phyloP scores from a whole-genome alignment of 2,113 vertebrate genomes.

The Lagopus leucura region DNA sequence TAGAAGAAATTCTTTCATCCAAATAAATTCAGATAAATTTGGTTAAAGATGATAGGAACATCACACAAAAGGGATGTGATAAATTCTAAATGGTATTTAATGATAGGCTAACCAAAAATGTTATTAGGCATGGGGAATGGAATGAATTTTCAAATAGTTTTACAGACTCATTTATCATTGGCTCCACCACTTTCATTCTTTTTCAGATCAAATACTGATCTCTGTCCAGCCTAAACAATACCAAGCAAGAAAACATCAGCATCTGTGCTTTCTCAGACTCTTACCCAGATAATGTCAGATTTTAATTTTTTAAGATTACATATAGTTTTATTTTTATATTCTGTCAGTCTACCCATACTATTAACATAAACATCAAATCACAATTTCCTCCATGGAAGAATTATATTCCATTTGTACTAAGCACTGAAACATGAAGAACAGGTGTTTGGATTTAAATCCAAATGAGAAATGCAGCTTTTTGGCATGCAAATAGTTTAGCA shows the following conservation, averaged over 20 bases:
- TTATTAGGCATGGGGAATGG: background rate
- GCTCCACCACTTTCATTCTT: background rate
- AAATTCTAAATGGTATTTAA: constrained; percentile 26
- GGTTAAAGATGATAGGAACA: background rate
- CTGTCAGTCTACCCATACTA: background rate
- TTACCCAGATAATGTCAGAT: background rate
- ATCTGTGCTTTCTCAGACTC: constrained; percentile 15
- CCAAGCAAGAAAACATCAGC: background rate
- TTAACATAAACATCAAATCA: constrained; percentile 36
- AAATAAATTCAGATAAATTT: background rate
- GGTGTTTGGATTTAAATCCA: constrained; percentile 64
- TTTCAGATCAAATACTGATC: constrained; percentile 36
- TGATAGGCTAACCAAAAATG: background rate
- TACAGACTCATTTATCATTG: constrained; percentile 11
- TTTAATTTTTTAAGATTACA: background rate
- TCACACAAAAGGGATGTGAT: background rate
- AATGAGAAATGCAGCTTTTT: constrained; percentile 69
- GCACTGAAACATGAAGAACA: constrained; percentile 64
- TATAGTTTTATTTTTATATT: background rate
- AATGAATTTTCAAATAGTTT: background rate
- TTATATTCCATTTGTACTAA: constrained; percentile 39
- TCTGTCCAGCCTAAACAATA: constrained; percentile 9
- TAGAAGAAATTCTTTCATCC: constrained; percentile 7
- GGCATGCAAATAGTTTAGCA: constrained; percentile 32
- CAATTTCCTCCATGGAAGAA: constrained; percentile 6